These are phyloP conservation scores for Plumapathes pennacea DNA, from an alignment of 92 coral and sea anemone genomes.

Conservation along the genomic window DNA sequence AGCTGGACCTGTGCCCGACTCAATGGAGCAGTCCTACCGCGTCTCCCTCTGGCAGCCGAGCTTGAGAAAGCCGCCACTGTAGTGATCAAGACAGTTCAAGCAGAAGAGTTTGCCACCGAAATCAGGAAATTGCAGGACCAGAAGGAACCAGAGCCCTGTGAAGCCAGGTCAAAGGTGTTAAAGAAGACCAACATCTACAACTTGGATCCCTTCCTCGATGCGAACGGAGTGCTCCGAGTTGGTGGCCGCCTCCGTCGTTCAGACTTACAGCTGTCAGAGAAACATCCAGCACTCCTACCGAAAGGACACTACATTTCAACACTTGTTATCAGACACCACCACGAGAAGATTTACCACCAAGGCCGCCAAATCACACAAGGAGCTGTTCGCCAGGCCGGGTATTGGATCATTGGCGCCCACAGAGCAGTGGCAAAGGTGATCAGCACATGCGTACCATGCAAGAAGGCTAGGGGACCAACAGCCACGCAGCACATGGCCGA, in stretches of 20 bases:
- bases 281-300: slow-evolving; percentile 10
- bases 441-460: slow-evolving; percentile 13
- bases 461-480: slow-evolving; percentile 1
- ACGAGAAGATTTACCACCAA: slow-evolving; percentile 3
- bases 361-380: slow-evolving; percentile 18
- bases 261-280: not conserved
- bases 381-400: slow-evolving; percentile 33
- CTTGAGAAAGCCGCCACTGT: no score
- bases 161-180: no score
- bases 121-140: no score
- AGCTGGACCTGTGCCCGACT: no score
- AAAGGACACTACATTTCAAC: not conserved
- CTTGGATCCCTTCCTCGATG: slow-evolving; percentile 1
- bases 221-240: not conserved
- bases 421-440: slow-evolving; percentile 21
- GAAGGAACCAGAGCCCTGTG: no score
- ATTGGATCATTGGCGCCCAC: slow-evolving; percentile 22
- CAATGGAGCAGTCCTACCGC: no score
- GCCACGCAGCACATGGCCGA: slow-evolving; percentile 16
- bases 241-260: slow-evolving; percentile 10
- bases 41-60: no score
- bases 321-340: not conserved
- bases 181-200: not conserved
- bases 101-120: no score
- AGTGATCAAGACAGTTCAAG: no score